A percentile compares a stretch with the other conserved stretches of the same genome.
These are phyloP conservation scores for Diacarnus erythraeanus DNA, from an alignment of 37 sponge, comb jelly and placozoan species.

Conservation along the genomic window DNA sequence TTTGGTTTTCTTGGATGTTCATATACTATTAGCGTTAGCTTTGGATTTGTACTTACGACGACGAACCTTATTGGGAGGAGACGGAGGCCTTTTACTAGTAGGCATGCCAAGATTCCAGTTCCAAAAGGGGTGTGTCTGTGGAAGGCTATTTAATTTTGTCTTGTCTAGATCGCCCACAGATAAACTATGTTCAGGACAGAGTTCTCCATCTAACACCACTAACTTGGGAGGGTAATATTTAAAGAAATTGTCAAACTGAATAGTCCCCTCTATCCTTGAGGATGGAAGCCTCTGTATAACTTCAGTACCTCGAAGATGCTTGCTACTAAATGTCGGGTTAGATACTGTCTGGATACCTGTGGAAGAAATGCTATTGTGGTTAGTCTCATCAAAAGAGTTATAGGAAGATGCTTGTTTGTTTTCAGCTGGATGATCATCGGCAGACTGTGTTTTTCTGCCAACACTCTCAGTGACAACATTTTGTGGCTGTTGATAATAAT, in stretches of 20 bases:
- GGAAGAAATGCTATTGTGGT: too few relatives aligned
- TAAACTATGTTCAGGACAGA: conserved; percentile 38
- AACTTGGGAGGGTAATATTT: conserved; percentile 32
- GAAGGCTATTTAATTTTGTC: conserved; percentile 2
- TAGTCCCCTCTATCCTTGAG: not conserved
- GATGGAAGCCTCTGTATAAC: not conserved
- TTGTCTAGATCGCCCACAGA: conserved; percentile 30
- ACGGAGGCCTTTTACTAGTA: not conserved
- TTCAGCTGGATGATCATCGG: too few relatives aligned
- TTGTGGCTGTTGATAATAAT: not conserved
- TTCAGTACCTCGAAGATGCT: not conserved
- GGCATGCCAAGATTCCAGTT: conserved; percentile 46
- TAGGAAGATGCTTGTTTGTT: not conserved
- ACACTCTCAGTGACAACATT: not conserved
- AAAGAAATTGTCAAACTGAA: conserved; percentile 22
- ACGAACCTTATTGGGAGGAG: not conserved
- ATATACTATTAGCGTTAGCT: not conserved
- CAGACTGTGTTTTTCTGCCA: not conserved
- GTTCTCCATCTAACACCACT: conserved; percentile 32
- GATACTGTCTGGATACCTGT: not conserved
- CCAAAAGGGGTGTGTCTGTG: conserved; percentile 30
- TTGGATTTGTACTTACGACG: not conserved
- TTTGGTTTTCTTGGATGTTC: too few relatives aligned
- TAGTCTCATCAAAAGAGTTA: not conserved
- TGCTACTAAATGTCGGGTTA: not conserved